Evolutionary conservation across 1,140 invertebrate species (phyloP).

Genomic region (Euschistus heros): DNA sequence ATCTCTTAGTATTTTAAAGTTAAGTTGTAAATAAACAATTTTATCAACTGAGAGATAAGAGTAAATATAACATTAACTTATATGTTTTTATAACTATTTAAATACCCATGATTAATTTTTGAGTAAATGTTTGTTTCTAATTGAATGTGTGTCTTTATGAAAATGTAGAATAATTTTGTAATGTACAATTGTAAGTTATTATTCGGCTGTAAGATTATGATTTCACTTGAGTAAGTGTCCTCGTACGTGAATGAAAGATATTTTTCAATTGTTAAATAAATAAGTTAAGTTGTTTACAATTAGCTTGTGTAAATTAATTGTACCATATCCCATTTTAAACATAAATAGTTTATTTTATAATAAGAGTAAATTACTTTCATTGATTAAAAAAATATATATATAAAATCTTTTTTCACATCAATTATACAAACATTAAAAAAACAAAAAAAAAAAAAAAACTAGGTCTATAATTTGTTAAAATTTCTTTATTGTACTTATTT

Average conservation of each 20-base stretch:
- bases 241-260: slow-evolving; percentile 6
- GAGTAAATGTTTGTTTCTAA: slow-evolving; percentile 4
- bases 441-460: neutral
- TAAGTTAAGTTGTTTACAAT: neutral
- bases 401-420: neutral
- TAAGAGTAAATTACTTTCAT: neutral
- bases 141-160: slow-evolving; percentile 6
- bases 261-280: slow-evolving; percentile 5
- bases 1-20: slow-evolving; percentile 1
- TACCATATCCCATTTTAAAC: neutral
- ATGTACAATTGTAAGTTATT: slow-evolving; percentile 2
- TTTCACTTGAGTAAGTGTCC: neutral
- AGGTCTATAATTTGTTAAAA: neutral
- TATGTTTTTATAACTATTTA: slow-evolving; percentile 8
- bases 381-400: neutral
- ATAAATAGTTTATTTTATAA: neutral
- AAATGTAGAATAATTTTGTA: slow-evolving; percentile 5
- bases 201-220: slow-evolving; percentile 1
- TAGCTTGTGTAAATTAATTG: slow-evolving; percentile 8
- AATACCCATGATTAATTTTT: neutral
- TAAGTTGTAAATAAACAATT: slow-evolving; percentile 5
- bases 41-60: neutral
- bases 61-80: slow-evolving; percentile 1
- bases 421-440: neutral
- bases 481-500: neutral